Base-by-base conservation (phyloP, 2,797 vertebrate genomes). In the Cossypha caffra region DNA sequence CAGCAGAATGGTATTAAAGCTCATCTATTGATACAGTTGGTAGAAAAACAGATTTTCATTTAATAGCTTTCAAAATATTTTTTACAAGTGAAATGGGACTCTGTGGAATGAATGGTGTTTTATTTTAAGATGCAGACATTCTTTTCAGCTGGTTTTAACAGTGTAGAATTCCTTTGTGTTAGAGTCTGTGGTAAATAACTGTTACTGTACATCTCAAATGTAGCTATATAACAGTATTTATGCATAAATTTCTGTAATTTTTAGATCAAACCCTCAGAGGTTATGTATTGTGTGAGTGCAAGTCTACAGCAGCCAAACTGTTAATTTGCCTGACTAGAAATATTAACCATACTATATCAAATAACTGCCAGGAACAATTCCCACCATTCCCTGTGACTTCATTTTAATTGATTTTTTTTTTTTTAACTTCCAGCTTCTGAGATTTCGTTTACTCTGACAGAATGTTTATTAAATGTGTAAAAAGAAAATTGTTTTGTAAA, bases 401-500 rank as follows among this genome's bases (percentile, higher is more conserved):
- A 97, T 99, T 99, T 99, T 99, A 99, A 99, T 99, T 99, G 99
- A 99, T 99, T 99, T 98, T 99, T 99, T 98, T 43, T 98, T 96
- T 85, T 98, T 96, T 96, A 98, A 98, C 98, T 98, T 98, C 98
- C 93, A 97, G 98, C 98, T 97, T 96, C 95, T 97, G 97, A 99
- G 98, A 99, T 99, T 98, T 98, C 96, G 98, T 99, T 99, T 99
- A 97, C 98, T 98, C 95, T 98, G 99, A 99, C 98, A 98, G 97
- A 98, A 98, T 98, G 98, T 99, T 99, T 99, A 99, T 99, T 99
- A 99, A 99, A 98, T 97, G 97, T 97, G 98, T 98, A 98, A 98
- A 98, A 98, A 98, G 98, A 98, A 98, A 98, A 98, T 98, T 98
- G 98, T 98, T 98, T 98, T 98, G 98, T 98, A 98, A 98, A 98